Evolutionary conservation across 2,797 vertebrate species (phyloP), one percentile per base, ranked within the genome.

Genomic region (Gymnodraco acuticeps): DNA sequence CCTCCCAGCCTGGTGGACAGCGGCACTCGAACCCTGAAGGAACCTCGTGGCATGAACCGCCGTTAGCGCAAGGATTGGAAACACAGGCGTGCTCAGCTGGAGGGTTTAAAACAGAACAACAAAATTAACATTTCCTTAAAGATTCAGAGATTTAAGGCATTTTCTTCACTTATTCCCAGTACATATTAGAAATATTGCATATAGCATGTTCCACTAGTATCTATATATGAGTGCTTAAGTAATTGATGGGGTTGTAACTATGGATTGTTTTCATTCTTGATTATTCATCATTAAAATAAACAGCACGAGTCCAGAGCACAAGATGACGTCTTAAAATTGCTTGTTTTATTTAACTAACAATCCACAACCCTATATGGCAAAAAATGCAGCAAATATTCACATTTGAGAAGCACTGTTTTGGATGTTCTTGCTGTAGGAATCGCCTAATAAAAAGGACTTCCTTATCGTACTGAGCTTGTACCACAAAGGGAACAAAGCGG

Each of bases 51-150:
- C 98, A 99, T 3, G 95, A 95, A n/a, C 97, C 98, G 12, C 96
- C 96, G 2, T 97, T 98, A 81, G 96, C 96, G 66, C 98, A 99
- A 0, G 97, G 98, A 84, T 95, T 93, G 77, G 98, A 99, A 33
- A 95, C 89, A 3, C 98, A 99, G 75, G 97, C 96, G 6, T 98
- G 97, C 75, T 98, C 96, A 0, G 96, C 98, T 99, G 70, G 75
- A 47, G 31, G 42, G 27, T 27, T 27, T 27, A 1, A 27, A 27
- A 27, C 27, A 27, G 27, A 27, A 27, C 27, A 27, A 3, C 27
- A 27, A 1, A 27, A 27, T 27, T 4, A 27, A 27, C 27, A 27
- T 27, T 27, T 27, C 27, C 27, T 27, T 27, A 27, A 27, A 27
- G 27, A 27, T 27, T 27, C 27, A 27, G 27, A 27, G 27, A 5